These are phyloP conservation scores for Orthosia gracilis DNA, from an alignment of 2,888 invertebrate genomes.

Conservation along the genomic window DNA sequence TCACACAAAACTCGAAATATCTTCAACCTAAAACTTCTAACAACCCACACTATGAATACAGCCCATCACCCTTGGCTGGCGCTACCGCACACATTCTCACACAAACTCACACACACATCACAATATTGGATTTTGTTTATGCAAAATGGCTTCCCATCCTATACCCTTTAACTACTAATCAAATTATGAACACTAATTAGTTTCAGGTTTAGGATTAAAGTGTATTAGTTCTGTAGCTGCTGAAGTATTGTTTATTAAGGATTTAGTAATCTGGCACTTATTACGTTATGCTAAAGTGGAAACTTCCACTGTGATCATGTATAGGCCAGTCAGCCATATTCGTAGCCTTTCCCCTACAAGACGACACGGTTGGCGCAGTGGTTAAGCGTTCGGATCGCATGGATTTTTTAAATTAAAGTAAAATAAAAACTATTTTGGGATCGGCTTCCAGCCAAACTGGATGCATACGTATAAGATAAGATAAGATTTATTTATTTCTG, in stretches of 20 bases:
- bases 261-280: not conserved
- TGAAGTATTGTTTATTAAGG: slow-evolving; percentile 2
- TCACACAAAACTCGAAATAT: slow-evolving; percentile 1
- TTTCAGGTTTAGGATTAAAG: slow-evolving; percentile 47
- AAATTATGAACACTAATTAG: slow-evolving; percentile 72
- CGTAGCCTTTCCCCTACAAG: not conserved
- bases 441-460: too few species aligned
- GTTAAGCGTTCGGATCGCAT: too few species aligned
- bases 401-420: too few species aligned
- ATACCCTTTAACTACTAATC: slow-evolving; percentile 68
- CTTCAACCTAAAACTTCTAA: slow-evolving; percentile 15
- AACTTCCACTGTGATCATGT: not conserved
- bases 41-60: slow-evolving; percentile 69
- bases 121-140: slow-evolving; percentile 88
- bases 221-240: not conserved
- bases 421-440: too few species aligned
- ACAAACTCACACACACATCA: slow-evolving; percentile 67
- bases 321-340: not conserved
- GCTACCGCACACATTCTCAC: slow-evolving; percentile 66
- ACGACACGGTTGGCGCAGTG: too few species aligned
- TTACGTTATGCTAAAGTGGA: not conserved
- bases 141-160: slow-evolving; percentile 83
- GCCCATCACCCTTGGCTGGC: slow-evolving; percentile 72
- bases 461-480: too few species aligned
- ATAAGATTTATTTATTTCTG: too few species aligned